A percentile compares a stretch with the other conserved stretches of the same genome.
Conservation (phyloP, 2,113 vertebrate species). For the Ptyas mucosa region DNA sequence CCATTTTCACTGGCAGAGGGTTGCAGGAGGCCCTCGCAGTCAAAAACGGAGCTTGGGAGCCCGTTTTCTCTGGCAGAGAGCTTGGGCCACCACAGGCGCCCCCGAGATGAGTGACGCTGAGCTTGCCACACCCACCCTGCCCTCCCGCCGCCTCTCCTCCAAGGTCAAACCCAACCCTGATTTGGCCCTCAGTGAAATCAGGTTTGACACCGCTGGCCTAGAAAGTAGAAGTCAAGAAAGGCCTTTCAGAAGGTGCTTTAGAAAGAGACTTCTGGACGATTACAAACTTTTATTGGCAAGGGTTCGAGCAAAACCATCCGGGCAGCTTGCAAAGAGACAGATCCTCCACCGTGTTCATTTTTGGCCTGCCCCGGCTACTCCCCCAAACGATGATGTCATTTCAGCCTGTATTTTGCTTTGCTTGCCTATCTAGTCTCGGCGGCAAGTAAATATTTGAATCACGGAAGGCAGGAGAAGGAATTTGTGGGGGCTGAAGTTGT, state of each 20-base stretch:
- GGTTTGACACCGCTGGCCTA: background rate
- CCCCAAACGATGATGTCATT: accelerated
- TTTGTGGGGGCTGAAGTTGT: background rate
- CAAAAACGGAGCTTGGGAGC: too few species aligned
- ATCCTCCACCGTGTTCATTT: background rate
- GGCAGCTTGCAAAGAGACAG: background rate
- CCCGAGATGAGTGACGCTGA: too few species aligned
- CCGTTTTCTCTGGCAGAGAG: too few species aligned
- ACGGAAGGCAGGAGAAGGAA: background rate
- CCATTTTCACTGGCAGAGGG: too few species aligned
- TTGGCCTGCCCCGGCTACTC: background rate
- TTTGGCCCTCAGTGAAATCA: too few species aligned
- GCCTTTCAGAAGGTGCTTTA: background rate
- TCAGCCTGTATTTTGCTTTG: background rate
- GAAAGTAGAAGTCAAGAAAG: background rate
- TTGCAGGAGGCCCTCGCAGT: too few species aligned
- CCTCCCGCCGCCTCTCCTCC: too few species aligned
- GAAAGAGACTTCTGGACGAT: background rate
- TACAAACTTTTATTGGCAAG: background rate
- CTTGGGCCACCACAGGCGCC: too few species aligned
- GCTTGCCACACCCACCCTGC: too few species aligned
- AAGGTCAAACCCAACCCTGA: too few species aligned
- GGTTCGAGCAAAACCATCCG: background rate
- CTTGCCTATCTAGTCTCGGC: background rate
- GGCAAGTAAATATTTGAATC: background rate